These are phyloP conservation scores for Drosophila longiperda DNA, from an alignment of 2,888 invertebrate genomes.

Conservation along the genomic window DNA sequence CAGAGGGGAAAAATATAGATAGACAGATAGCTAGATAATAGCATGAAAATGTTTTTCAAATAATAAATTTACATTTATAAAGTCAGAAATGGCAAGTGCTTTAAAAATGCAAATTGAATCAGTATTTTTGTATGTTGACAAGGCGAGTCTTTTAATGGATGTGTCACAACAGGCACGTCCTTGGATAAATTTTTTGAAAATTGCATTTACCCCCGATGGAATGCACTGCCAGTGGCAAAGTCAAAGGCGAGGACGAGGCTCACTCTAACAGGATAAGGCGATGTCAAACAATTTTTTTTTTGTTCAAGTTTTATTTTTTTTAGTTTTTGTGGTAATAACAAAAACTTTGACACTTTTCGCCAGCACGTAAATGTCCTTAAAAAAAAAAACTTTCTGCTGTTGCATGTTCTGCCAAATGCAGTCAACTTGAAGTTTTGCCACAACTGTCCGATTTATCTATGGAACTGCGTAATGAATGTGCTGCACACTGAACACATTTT, in stretches of 20 bases:
- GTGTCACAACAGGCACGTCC: conserved; percentile 36
- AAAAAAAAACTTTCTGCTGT: conserved; percentile 17
- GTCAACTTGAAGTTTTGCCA: conserved; percentile 15
- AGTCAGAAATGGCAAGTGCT: background rate
- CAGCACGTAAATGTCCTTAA: conserved; percentile 39
- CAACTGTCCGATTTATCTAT: conserved; percentile 7
- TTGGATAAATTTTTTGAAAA: conserved; percentile 51
- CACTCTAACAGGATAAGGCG: conserved; percentile 16
- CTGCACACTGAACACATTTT: conserved; percentile 5
- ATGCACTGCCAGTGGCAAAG: conserved; percentile 42
- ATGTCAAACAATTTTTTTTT: conserved; percentile 14
- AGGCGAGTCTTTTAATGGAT: background rate
- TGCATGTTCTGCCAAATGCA: conserved; percentile 11
- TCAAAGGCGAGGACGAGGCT: conserved; percentile 30
- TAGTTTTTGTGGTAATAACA: conserved; percentile 6
- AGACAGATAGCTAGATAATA: background rate
- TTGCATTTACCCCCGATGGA: conserved; percentile 48
- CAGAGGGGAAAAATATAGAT: background rate
- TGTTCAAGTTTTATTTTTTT: background rate
- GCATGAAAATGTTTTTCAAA: background rate
- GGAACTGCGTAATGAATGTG: conserved; percentile 39
- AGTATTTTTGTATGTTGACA: conserved; percentile 9
- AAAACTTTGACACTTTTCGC: conserved; percentile 41
- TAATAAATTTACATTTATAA: background rate
- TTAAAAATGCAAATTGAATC: conserved; percentile 10